These are phyloP conservation scores for Pteria penguin DNA, from an alignment of 2,888 invertebrate genomes.

Conservation along the genomic window DNA sequence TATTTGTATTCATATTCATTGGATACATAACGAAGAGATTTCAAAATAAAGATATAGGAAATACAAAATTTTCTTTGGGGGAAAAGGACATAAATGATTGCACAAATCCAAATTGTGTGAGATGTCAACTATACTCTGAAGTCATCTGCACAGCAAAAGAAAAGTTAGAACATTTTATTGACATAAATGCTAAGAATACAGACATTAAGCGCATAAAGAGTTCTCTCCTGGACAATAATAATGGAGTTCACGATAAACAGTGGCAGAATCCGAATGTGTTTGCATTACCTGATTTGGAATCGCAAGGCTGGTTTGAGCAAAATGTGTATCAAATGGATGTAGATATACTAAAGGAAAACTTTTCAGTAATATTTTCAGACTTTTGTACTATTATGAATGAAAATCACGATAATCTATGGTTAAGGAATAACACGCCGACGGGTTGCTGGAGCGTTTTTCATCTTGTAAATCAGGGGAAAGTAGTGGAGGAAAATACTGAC, in stretches of 20 bases:
- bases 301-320: conserved; percentile 21
- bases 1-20: too few species aligned
- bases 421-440: conserved; percentile 64
- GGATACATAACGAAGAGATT: too few species aligned
- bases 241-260: not conserved
- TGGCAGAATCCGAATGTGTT: conserved; percentile 56
- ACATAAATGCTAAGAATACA: not conserved
- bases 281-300: conserved; percentile 17
- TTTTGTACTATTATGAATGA: conserved; percentile 38
- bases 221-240: not conserved
- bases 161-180: not conserved
- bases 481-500: conserved; percentile 57
- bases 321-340: conserved; percentile 35
- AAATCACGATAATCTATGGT: conserved; percentile 56
- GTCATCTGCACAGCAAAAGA: conserved; percentile 15
- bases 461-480: conserved; percentile 74
- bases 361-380: conserved; percentile 49
- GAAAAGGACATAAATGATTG: conserved; percentile 45
- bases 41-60: too few species aligned
- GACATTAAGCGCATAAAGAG: not conserved
- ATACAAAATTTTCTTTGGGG: too few species aligned
- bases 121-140: conserved; percentile 56
- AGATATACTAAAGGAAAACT: conserved; percentile 25
- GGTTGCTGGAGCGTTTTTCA: conserved; percentile 74
- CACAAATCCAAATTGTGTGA: conserved; percentile 61